Evolutionary conservation across 2,888 invertebrate genomes (phyloP).

Genomic region (Prosapia bicincta): DNA sequence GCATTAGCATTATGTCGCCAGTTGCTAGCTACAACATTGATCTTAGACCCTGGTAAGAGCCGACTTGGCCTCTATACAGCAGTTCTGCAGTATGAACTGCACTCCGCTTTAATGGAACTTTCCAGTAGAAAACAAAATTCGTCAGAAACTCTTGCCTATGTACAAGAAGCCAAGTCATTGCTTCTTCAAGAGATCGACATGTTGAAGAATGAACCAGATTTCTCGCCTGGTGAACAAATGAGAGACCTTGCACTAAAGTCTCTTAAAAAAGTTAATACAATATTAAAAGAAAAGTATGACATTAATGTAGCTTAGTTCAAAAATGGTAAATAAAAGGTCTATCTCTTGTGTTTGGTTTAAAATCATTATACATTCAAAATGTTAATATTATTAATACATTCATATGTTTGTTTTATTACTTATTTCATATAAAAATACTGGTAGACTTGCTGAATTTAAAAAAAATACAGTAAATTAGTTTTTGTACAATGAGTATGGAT

Average conservation of each 20-base stretch:
- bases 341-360: too few relatives aligned
- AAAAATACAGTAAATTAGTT: too few relatives aligned
- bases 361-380: too few relatives aligned
- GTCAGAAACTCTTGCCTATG: background rate
- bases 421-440: too few relatives aligned
- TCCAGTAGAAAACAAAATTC: slow-evolving; percentile 26
- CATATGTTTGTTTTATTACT: too few relatives aligned
- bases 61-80: slow-evolving; percentile 67
- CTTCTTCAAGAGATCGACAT: slow-evolving; percentile 44
- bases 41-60: slow-evolving; percentile 44
- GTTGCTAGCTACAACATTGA: slow-evolving; percentile 42
- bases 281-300: background rate
- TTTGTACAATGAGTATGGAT: too few relatives aligned
- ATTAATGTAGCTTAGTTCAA: background rate
- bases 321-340: too few relatives aligned
- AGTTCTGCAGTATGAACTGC: slow-evolving; percentile 71
- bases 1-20: slow-evolving; percentile 45
- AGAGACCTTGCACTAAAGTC: slow-evolving; percentile 41
- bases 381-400: too few relatives aligned
- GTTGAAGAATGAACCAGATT: slow-evolving; percentile 44
- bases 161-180: slow-evolving; percentile 34
- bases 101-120: slow-evolving; percentile 42
- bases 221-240: slow-evolving; percentile 43
- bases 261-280: slow-evolving; percentile 28
- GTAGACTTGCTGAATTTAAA: too few relatives aligned